Evolutionary conservation across 2,113 vertebrate genomes (phyloP), one percentile per base, ranked within the genome.

Genomic region (Campylomormyrus numenius): DNA sequence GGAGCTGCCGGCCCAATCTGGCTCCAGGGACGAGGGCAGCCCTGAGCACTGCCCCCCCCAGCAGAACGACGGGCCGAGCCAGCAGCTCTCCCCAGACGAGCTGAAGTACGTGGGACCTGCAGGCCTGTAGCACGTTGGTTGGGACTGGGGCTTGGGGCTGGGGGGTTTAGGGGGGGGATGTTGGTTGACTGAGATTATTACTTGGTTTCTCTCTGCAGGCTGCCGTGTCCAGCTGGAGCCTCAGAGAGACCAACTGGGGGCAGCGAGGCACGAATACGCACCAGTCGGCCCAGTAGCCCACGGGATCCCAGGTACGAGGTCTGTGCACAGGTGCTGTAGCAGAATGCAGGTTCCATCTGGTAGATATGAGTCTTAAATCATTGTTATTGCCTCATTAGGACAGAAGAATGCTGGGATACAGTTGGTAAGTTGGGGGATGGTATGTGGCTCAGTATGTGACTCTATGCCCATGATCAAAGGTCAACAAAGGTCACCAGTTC

Each of bases 71-170:
- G 94, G 95, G 58, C 93, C 92, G 83, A 84, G 90, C 58, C 15
- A 92, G 0, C 95, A 95, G 66, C 91, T 93, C 7, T 95, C 95
- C 91, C 93, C 94, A 48, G 95, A 96, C 83, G 96, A 97, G 90
- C 92, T 92, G 92, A 96, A 96, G 96, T 97, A 96, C 11, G 42
- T 35, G 58, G 31, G 24, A 35, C 1, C 45, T 52, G 49, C 46
- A 11, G 27, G 85, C 46, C 48, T 31, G 8, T 49, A 31, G 8
- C 62, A 5, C n/a, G 9, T 70, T 70, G 62, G 3, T 31, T 17
- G 17, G 85, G n/a, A 15, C 3, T 11, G n/a, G 11, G 46, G 50
- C 6, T 27, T 15, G 84, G 45, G 49, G 1, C 24, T 10, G 21
- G 84, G 48, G 56, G 35, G 56, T 56, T 27, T 0, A 31, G 31